Evolutionary conservation across 2,888 invertebrate genomes (phyloP), one percentile per base, ranked within the genome.

Genomic region (Adela reaumurella): DNA sequence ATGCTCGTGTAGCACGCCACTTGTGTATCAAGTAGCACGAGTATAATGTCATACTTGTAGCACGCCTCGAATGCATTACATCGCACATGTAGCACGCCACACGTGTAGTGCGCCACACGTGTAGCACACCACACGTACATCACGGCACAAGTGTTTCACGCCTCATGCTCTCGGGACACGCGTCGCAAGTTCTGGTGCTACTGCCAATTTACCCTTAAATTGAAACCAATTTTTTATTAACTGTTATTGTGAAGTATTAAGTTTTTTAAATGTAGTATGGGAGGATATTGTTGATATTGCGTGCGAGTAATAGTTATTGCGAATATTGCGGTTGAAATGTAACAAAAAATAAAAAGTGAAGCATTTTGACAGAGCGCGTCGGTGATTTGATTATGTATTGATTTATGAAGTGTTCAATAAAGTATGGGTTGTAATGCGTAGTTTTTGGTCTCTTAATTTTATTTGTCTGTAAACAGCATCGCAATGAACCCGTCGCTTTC

Each of bases 311-410:
- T 49, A 17, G 28, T 48, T 48, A 66, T 67, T 61, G 62, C 62
- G 68, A 73, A 71, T 76, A 77, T 76, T 77, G 77, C 74, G 57
- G 76, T 70, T 67, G 77, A 76, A 77, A 77, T 76, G 77, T 77
- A 76, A 76, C 77, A 65, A 35, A 35, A 35, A 35, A 35, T 35
- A 35, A 14, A 24, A 35, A 3, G 35, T 14, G n/a, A 35, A 35
- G 4, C 11, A 14, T 35, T 35, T 24, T 24, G 5, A 24, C 24
- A 24, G 8, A 6, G 24, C 8, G 24, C 24, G 24, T 24, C 8
- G 24, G 4, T 24, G 24, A 24, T 24, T n/a, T n/a, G n/a, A 24
- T 24, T 24, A 6, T 24, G 4, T 24, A 24, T 24, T 24, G 24
- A 24, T 24, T 24, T 24, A 24, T 24, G 24, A 24, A 24, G 8